Base-by-base conservation (phyloP, 2,888 invertebrate genomes). In the Chesias legatella region DNA sequence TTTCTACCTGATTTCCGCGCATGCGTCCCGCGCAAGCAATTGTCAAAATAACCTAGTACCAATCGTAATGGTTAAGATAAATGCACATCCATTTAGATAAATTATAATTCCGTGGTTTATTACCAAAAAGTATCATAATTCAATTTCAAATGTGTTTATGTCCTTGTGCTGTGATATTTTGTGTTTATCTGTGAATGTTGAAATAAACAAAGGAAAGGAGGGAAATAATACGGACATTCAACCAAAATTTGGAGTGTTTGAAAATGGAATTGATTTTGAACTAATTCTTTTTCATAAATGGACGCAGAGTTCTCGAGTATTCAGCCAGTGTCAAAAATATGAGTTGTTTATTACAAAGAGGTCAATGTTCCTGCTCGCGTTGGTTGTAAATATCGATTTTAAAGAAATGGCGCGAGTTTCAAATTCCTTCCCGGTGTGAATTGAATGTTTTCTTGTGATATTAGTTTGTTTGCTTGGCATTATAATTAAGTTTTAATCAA, bases 1-100 rank as follows among this genome's bases (percentile, higher is more conserved):
- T 58, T 60, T 56, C 43, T 64, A 72, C 70, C 68, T 71, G 70
- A 33, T 30, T 46, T 40, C 53, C 52, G 42, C 53, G 57, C 57
- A 76, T 58, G 72, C 75, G 79, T 67, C 65, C 78, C 85, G 86
- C 83, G 85, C 80, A 77, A 51, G 53, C 75, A 72, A 77, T 77
- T 80, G 78, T 77, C 69, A 73, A 63, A 58, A 78, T 83, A 83
- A 84, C 83, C 79, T 80, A 73, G 63, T 4, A n/a, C 48, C 51
- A 63, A 50, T 53, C 59, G 64, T 66, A 67, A 70, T 66, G 50
- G 55, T 13, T 17, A 70, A 65, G 50, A 54, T 26, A 65, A 63
- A 67, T 66, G 60, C 66, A 63, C 35, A 36, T 26, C 17, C 36
- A 40, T 45, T 44, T 43, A 32, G 36, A 53, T 32, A 43, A 55